Conservation (phyloP, 2,113 vertebrate genomes). For the Oceanites oceanicus region DNA sequence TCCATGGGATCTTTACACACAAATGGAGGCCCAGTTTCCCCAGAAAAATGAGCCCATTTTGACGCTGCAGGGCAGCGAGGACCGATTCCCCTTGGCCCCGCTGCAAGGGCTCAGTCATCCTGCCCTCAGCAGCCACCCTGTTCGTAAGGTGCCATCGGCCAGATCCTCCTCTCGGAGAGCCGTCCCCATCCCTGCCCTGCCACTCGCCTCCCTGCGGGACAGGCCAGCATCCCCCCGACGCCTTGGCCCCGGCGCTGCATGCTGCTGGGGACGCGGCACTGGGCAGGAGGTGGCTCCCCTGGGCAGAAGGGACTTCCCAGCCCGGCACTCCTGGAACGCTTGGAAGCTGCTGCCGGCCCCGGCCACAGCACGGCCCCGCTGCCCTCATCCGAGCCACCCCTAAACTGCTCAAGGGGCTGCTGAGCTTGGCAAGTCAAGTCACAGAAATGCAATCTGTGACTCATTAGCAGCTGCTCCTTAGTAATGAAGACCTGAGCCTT, state of each 20-base stretch:
- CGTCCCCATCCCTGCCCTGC: background rate
- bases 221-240: too few species aligned
- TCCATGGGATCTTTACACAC: rapidly evolving
- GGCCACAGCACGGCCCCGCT: rapidly evolving
- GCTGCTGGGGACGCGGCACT: background rate
- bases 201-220: rapidly evolving
- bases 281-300: background rate
- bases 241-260: too few species aligned
- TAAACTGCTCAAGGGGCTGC: background rate
- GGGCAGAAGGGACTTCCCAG: background rate
- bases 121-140: background rate
- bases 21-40: background rate
- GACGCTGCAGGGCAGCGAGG: background rate
- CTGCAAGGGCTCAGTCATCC: background rate
- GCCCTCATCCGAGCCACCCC: background rate
- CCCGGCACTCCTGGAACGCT: rapidly evolving
- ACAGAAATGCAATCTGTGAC: background rate
- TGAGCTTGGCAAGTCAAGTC: background rate
- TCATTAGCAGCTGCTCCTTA: background rate
- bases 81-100: rapidly evolving
- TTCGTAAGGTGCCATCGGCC: background rate
- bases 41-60: background rate
- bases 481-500: background rate
- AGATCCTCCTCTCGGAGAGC: background rate
- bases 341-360: background rate